These are phyloP conservation scores for Eurytoma adleriae DNA, from an alignment of 2,888 invertebrate genomes.

Conservation along the genomic window DNA sequence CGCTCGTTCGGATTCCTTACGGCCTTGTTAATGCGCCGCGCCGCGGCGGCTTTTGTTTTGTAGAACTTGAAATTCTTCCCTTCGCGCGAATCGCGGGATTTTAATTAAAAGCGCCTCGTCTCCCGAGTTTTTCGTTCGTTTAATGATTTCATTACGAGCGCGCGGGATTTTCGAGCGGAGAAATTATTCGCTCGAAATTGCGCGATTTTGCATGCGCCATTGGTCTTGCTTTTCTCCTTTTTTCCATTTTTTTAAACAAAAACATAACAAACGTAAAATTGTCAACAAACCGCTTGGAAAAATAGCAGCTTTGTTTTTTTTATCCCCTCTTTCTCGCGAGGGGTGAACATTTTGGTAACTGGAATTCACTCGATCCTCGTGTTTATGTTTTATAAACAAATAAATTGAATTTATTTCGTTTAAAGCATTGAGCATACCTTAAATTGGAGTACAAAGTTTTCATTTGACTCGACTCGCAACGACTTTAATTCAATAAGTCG, in stretches of 20 bases:
- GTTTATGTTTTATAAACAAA: too few relatives aligned
- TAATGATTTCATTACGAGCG: slow-evolving; percentile 6
- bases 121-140: neutral
- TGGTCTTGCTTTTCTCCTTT: neutral
- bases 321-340: too few relatives aligned
- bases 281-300: too few relatives aligned
- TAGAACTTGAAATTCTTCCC: slow-evolving; percentile 1
- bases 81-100: slow-evolving; percentile 28
- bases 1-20: slow-evolving; percentile 34
- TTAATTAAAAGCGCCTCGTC: slow-evolving; percentile 45
- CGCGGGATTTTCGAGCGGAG: neutral
- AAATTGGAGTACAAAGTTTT: too few relatives aligned
- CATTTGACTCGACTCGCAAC: neutral
- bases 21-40: slow-evolving; percentile 34
- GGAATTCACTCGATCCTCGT: too few relatives aligned
- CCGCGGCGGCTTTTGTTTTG: neutral
- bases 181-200: neutral
- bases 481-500: slow-evolving; percentile 9
- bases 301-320: too few relatives aligned
- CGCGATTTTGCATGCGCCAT: neutral
- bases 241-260: too few relatives aligned
- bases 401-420: too few relatives aligned
- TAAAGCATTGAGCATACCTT: too few relatives aligned
- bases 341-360: too few relatives aligned
- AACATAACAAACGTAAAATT: too few relatives aligned